Conservation (phyloP, 2,113 vertebrate genomes). For the Octodon degus region DNA sequence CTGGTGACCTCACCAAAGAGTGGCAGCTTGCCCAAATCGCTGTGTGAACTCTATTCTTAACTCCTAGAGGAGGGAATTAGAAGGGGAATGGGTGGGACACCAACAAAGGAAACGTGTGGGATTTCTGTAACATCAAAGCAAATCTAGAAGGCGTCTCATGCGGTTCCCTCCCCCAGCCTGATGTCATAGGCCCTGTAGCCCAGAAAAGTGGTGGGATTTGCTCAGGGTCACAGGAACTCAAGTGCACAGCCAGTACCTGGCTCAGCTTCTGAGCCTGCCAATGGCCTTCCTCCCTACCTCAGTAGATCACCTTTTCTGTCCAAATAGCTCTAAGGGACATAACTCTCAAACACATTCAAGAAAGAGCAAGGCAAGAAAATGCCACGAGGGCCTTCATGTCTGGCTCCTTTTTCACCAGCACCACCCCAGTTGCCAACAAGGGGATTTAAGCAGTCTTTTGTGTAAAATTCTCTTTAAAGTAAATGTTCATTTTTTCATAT, state of each 20-base stretch:
- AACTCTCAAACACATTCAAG: neutral
- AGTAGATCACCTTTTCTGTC: neutral
- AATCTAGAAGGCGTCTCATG: neutral
- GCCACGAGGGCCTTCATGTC: neutral
- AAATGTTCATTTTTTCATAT: conserved; percentile 17
- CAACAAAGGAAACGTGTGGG: neutral
- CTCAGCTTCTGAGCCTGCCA: neutral
- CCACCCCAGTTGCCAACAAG: neutral
- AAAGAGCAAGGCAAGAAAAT: conserved; percentile 24
- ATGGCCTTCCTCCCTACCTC: neutral
- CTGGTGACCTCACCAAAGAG: neutral
- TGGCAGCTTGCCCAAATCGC: neutral
- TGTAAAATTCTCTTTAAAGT: neutral
- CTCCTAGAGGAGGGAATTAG: neutral
- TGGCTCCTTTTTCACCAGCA: neutral
- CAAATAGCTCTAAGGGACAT: neutral
- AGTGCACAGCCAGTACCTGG: neutral
- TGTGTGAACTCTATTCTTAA: conserved; percentile 28
- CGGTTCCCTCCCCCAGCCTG: neutral
- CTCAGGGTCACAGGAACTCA: neutral
- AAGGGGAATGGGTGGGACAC: neutral
- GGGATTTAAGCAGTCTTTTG: neutral
- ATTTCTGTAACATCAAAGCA: conserved; percentile 35
- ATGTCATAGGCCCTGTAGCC: neutral
- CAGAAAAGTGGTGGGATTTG: neutral